These are phyloP conservation scores for Condylura cristata DNA, from an alignment of 2,113 vertebrate genomes.

Conservation along the genomic window DNA sequence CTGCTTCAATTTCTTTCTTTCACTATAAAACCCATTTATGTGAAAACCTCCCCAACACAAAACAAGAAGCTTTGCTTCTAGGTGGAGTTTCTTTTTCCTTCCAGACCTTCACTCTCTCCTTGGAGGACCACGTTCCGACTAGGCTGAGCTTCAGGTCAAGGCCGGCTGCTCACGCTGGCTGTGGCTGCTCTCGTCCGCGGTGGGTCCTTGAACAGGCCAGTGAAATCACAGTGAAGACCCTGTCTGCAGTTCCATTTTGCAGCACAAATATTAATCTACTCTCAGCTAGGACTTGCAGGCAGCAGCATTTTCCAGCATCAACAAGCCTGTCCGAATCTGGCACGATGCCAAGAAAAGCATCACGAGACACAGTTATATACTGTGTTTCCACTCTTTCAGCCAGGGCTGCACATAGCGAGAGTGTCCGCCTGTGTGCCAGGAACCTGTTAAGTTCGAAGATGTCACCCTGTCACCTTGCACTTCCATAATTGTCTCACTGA, in stretches of 20 bases:
- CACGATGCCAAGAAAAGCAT: conserved; percentile 67
- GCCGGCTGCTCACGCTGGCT: conserved; percentile 67
- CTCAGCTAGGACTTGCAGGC: conserved; percentile 73
- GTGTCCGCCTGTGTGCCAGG: conserved; percentile 8
- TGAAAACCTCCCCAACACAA: conserved; percentile 65
- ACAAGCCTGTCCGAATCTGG: conserved; percentile 70
- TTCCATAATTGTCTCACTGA: conserved; percentile 78
- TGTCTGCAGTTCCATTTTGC: conserved; percentile 72
- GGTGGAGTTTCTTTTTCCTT: conserved; percentile 57
- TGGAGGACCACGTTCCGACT: conserved; percentile 45
- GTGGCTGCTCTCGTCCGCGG: conserved; percentile 70
- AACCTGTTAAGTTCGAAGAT: conserved; percentile 45
- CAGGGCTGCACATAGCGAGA: conserved; percentile 67
- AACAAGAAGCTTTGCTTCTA: background rate
- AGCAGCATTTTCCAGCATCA: conserved; percentile 73
- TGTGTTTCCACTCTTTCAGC: conserved; percentile 60
- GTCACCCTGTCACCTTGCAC: conserved; percentile 78
- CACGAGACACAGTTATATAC: conserved; percentile 44
- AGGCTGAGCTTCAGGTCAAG: conserved; percentile 37
- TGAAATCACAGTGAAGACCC: conserved; percentile 83
- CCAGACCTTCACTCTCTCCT: conserved; percentile 57
- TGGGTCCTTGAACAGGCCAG: conserved; percentile 76
- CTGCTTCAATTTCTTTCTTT: conserved; percentile 75
- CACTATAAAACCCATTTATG: conserved; percentile 74
- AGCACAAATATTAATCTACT: conserved; percentile 79